Conservation (phyloP, 1,140 invertebrate genomes). For the Aplysia californica region DNA sequence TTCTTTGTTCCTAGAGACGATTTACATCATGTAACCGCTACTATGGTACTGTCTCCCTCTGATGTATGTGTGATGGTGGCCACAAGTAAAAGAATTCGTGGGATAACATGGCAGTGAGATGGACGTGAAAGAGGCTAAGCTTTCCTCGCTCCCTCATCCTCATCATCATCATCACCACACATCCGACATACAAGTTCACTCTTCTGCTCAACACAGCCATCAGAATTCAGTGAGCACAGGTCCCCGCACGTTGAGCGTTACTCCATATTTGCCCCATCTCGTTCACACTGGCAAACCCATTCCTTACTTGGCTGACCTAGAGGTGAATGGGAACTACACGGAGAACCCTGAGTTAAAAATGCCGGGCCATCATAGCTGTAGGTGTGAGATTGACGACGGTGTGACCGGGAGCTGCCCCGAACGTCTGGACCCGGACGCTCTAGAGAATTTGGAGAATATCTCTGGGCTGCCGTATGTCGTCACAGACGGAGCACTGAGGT, state of each 20-base stretch:
- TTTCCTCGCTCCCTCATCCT: not conserved
- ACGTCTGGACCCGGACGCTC: not conserved
- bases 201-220: conserved; percentile 1
- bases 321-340: conserved; percentile 28
- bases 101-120: too few relatives aligned
- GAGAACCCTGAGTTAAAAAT: conserved; percentile 18
- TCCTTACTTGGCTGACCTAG: not conserved
- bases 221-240: too few relatives aligned
- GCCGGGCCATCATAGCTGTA: not conserved
- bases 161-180: not conserved
- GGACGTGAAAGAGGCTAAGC: too few relatives aligned
- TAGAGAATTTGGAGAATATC: not conserved
- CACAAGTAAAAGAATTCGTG: too few relatives aligned
- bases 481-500: conserved; percentile 23
- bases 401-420: not conserved
- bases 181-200: conserved; percentile 14
- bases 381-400: not conserved
- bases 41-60: too few relatives aligned
- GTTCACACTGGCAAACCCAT: not conserved
- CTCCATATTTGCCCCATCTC: not conserved
- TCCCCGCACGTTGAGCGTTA: not conserved
- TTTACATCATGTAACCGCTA: too few relatives aligned
- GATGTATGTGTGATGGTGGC: too few relatives aligned
- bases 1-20: too few relatives aligned
- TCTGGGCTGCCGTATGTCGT: conserved; percentile 27